Conservation (phyloP, 2,797 vertebrate genomes). For the Pampus argenteus region DNA sequence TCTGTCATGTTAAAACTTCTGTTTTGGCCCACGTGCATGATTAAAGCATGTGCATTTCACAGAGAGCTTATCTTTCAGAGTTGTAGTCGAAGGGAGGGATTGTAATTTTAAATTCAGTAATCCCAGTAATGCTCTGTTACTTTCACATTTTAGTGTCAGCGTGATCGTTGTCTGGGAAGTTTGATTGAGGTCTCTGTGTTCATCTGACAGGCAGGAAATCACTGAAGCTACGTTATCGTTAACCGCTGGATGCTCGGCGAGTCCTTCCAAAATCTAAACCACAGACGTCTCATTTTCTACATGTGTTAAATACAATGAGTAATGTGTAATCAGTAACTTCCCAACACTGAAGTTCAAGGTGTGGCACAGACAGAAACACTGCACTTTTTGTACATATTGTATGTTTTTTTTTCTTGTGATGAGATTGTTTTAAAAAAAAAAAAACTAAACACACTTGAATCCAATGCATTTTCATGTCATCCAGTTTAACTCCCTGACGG, state of each 20-base stretch:
- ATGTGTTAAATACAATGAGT: too few species aligned
- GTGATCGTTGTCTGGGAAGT: background rate
- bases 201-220: background rate
- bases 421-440: conserved; percentile 18
- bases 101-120: background rate
- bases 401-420: conserved; percentile 27
- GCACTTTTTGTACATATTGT: conserved; percentile 9
- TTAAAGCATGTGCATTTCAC: conserved; percentile 3
- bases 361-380: conserved; percentile 2
- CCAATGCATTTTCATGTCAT: conserved; percentile 3
- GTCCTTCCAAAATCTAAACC: too few species aligned
- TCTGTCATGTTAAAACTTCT: conserved; percentile 37
- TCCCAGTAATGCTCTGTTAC: background rate
- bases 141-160: background rate
- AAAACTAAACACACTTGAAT: conserved; percentile 26
- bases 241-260: too few species aligned
- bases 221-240: too few species aligned
- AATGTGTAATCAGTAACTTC: background rate
- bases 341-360: background rate
- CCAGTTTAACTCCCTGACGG: background rate
- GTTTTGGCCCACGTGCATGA: conserved; percentile 25
- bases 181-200: background rate
- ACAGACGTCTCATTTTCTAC: too few species aligned
- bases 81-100: too few species aligned
- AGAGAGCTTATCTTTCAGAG: background rate